phyloP scores from a whole-genome alignment of 2,888 invertebrate genomes.

The Alsophila aescularia region DNA sequence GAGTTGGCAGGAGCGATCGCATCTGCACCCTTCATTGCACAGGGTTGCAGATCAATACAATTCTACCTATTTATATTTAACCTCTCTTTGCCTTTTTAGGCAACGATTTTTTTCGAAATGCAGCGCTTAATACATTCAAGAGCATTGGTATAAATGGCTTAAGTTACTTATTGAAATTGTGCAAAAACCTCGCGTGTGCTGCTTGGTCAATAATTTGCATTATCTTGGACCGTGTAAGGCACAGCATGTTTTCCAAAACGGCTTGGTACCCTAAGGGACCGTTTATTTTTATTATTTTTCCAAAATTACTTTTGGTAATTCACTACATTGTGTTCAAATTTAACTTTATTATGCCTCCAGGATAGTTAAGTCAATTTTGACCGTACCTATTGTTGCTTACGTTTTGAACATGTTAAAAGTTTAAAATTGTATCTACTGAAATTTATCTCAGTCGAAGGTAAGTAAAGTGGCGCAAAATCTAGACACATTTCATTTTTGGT shows the following conservation, averaged over 20 bases:
- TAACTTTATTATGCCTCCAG: neutral
- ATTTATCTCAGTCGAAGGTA: neutral
- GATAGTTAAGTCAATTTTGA: conserved; percentile 8
- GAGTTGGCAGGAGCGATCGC: neutral
- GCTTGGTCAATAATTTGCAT: too few relatives aligned
- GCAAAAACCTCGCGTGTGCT: conserved; percentile 9
- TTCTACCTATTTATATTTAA: conserved; percentile 5
- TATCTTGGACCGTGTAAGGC: conserved; percentile 15
- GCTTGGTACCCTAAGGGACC: conserved; percentile 2
- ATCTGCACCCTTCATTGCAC: neutral
- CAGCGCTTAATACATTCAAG: neutral
- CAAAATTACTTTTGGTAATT: neutral
- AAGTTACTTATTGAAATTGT: conserved; percentile 6
- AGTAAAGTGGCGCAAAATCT: neutral
- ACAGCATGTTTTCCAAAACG: conserved; percentile 9
- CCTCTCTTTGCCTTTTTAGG: neutral
- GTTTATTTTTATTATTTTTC: conserved; percentile 13
- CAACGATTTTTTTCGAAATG: neutral
- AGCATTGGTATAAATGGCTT: neutral
- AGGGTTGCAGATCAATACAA: conserved; percentile 8
- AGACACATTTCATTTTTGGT: neutral
- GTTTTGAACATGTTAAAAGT: neutral
- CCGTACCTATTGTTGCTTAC: conserved; percentile 3
- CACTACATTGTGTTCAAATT: conserved; percentile 5
- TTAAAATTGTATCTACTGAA: too few relatives aligned